These are phyloP conservation scores for Heliconius himera DNA, from an alignment of 1,140 invertebrate genomes.

Conservation along the genomic window DNA sequence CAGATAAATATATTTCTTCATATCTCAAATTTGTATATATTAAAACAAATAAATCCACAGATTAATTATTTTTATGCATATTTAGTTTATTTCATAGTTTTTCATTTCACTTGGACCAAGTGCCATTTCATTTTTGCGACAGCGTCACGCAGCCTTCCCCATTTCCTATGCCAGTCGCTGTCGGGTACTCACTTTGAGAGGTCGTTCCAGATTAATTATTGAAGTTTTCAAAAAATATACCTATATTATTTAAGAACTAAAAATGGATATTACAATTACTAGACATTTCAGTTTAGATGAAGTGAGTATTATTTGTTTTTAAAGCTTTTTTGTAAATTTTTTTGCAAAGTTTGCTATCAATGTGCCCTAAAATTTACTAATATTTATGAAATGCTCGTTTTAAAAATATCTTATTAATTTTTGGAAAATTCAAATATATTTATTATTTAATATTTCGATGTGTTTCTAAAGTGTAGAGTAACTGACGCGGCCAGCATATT, in stretches of 20 bases:
- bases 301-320: constrained; percentile 51
- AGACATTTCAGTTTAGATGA: constrained; percentile 79
- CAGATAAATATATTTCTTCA: neutral
- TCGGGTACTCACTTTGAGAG: constrained; percentile 39
- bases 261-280: constrained; percentile 76
- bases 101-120: constrained; percentile 43
- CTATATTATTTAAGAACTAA: constrained; percentile 15
- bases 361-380: no score
- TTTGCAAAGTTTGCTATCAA: no score
- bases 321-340: neutral
- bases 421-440: no score
- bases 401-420: no score
- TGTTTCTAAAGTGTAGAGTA: no score
- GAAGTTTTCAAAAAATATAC: neutral
- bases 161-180: constrained; percentile 61
- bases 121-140: constrained; percentile 40
- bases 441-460: no score
- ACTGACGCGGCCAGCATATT: no score
- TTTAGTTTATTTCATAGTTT: neutral
- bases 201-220: constrained; percentile 41
- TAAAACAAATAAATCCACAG: neutral
- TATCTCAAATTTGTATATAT: neutral
- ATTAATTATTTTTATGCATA: neutral
- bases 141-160: constrained; percentile 47
- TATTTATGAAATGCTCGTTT: no score